A percentile compares a stretch with the other conserved stretches of the same genome.
Conservation (phyloP, 2,888 invertebrate genomes). For the Rhyacophila evoluta region DNA sequence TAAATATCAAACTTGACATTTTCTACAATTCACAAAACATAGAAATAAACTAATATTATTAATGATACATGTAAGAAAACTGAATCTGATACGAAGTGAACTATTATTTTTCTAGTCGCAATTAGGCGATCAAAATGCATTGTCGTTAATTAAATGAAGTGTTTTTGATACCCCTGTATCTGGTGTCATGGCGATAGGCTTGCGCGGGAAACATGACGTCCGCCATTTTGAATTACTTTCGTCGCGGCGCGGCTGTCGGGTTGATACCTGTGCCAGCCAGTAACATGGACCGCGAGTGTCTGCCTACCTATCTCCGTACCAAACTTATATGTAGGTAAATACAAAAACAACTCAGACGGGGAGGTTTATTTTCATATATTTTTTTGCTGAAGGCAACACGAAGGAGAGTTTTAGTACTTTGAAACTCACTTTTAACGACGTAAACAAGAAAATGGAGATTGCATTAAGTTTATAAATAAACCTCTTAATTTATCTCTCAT, state of each 20-base stretch:
- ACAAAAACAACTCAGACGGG: background rate
- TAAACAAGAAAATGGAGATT: background rate
- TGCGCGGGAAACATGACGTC: slow-evolving; percentile 4
- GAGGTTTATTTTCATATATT: background rate
- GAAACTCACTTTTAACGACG: background rate
- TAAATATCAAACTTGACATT: too few relatives aligned
- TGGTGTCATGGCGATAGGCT: slow-evolving; percentile 21
- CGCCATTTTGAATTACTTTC: slow-evolving; percentile 14
- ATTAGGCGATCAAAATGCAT: too few relatives aligned
- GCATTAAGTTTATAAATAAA: too few relatives aligned
- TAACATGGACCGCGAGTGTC: background rate
- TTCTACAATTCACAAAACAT: too few relatives aligned
- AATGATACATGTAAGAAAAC: too few relatives aligned
- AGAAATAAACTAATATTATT: too few relatives aligned
- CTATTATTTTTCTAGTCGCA: too few relatives aligned
- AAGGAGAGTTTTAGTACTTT: background rate
- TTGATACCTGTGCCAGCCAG: slow-evolving; percentile 2
- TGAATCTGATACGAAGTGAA: too few relatives aligned
- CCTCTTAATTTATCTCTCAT: too few relatives aligned
- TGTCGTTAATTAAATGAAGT: too few relatives aligned
- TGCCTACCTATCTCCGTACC: background rate
- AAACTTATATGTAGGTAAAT: background rate
- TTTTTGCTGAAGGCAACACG: background rate
- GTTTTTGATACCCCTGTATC: background rate
- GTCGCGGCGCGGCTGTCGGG: background rate